Evolutionary conservation across 2,888 invertebrate genomes (phyloP), one percentile per base, ranked within the genome.

Genomic region (Lycocerus yunnanus): DNA sequence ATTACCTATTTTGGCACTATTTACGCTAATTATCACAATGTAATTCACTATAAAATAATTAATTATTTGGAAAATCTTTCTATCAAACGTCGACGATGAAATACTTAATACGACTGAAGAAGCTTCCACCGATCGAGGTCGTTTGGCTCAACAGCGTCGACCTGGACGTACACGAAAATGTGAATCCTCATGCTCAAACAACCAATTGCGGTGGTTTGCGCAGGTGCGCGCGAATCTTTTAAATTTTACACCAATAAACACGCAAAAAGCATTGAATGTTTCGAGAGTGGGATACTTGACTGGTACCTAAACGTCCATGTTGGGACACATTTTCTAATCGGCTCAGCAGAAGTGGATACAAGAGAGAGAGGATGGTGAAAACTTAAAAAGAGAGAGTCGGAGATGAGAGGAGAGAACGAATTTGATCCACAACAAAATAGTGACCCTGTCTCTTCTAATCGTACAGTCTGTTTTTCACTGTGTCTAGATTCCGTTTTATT

Each of bases 341-440:
- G 84, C 83, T 81, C 82, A 80, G 83, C 84, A 84, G 86, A 85
- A 86, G 85, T 85, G 86, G 86, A 84, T 84, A 84, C 84, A 84
- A 87, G 85, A 87, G 86, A 86, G 86, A 85, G 86, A 85, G 86
- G 86, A 87, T 84, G 86, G 87, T 86, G 87, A 87, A 87, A 88
- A 88, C 87, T 86, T 85, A 84, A 85, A 86, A 86, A 87, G 86
- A 86, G 85, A 78, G 81, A 82, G 82, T 83, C 85, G 86, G 86
- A 86, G 86, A 86, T 86, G 87, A 87, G 86, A 87, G 87, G 86
- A 85, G 85, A 86, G 85, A 86, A 88, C 86, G 88, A 88, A 88
- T 87, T 87, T 87, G 88, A 88, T 86, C 87, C 87, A 88, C 87
- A 87, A 88, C 87, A 88, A 88, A 88, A 87, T 87, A 87, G 87